These are phyloP conservation scores for Pentalonia nigronervosa DNA, from an alignment of 1,140 invertebrate species.

Conservation along the genomic window DNA sequence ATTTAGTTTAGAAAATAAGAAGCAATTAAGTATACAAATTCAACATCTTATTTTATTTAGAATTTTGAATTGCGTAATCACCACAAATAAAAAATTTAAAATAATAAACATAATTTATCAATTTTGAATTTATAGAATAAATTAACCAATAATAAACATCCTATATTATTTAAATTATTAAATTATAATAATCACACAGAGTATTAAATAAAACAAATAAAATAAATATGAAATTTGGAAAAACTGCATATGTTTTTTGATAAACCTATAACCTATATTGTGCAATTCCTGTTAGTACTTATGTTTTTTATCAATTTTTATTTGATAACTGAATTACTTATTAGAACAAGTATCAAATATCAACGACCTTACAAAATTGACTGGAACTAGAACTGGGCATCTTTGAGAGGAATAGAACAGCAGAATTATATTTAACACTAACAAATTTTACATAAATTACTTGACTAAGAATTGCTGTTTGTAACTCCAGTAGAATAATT, in stretches of 20 bases:
- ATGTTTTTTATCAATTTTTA: background rate
- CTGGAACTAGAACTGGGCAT: background rate
- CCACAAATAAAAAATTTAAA: background rate
- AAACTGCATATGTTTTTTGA: background rate
- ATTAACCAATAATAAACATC: background rate
- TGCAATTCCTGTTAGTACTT: background rate
- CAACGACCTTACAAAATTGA: background rate
- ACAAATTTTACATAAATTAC: slow-evolving; percentile 65
- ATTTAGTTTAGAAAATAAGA: background rate
- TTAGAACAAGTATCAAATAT: background rate
- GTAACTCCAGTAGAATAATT: slow-evolving; percentile 66
- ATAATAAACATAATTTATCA: background rate
- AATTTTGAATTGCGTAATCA: background rate
- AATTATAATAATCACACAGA: background rate
- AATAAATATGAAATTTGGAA: background rate
- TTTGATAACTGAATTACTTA: background rate
- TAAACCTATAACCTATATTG: background rate
- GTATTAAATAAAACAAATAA: background rate
- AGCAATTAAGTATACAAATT: background rate
- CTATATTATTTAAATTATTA: slow-evolving; percentile 1
- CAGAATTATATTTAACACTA: slow-evolving; percentile 59
- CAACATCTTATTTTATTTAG: background rate
- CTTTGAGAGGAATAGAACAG: background rate
- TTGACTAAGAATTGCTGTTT: slow-evolving; percentile 64
- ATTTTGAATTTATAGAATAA: background rate